Evolutionary conservation across 2,888 invertebrate genomes (phyloP).

Genomic region (Escarpia spicata): DNA sequence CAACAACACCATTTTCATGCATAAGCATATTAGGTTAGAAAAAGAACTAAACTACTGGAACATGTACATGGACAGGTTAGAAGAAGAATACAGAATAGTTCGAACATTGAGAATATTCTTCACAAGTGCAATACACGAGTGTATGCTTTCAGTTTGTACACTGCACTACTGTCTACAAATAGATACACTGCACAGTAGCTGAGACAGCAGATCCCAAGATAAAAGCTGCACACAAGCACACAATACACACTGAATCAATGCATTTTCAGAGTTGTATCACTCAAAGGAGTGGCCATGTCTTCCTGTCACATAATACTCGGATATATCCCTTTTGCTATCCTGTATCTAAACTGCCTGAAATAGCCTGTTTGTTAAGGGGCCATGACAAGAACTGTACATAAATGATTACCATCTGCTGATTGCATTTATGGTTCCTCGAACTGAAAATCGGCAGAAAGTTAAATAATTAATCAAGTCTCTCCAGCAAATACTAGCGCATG

Average conservation of each 20-base stretch:
- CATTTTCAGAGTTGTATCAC: not conserved
- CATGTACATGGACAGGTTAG: too few species aligned
- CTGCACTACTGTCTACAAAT: too few species aligned
- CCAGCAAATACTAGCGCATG: not conserved
- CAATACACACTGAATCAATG: not conserved
- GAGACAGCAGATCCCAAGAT: not conserved
- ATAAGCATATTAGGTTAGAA: too few species aligned
- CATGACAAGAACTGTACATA: not conserved
- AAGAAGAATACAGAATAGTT: too few species aligned
- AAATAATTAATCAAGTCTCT: not conserved
- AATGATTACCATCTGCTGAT: not conserved
- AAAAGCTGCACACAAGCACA: not conserved
- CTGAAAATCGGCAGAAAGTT: not conserved
- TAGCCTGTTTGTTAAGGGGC: not conserved
- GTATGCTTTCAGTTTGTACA: too few species aligned
- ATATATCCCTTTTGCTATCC: not conserved
- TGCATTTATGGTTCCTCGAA: not conserved
- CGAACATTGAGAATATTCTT: too few species aligned
- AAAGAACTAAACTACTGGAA: too few species aligned
- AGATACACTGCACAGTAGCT: not conserved
- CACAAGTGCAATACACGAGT: too few species aligned
- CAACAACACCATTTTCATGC: too few species aligned
- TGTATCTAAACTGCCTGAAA: conserved; percentile 5
- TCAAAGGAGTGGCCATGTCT: not conserved
- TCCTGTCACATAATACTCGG: not conserved